Evolutionary conservation across 2,888 invertebrate genomes (phyloP), one percentile per base, ranked within the genome.

Genomic region (Aphidius colemani): DNA sequence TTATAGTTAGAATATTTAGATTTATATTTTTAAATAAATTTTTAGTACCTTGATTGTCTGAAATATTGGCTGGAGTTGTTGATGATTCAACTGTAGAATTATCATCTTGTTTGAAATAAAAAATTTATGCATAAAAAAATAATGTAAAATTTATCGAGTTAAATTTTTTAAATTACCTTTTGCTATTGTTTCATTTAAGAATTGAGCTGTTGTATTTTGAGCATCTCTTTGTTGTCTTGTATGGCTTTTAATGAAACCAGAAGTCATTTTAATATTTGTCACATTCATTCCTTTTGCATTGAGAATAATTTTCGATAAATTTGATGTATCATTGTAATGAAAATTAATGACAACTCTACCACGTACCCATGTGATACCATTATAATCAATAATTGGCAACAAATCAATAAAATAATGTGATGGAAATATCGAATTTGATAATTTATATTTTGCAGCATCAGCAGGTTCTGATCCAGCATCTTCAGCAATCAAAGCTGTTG

Each of bases 271-370:
- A 44, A 61, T 61, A 39, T 48, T 41, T 6, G 65, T 67, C 13
- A 74, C 66, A n/a, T 67, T 68, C 39, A 80, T 70, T 53, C 72
- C 70, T 61, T 68, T 73, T 5, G 75, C 74, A 61, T 74, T 76
- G 18, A 80, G 64, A 18, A 74, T 72, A 51, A 80, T 66, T 61
- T 72, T 67, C 10, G 48, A 63, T 53, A 78, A 66, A 10, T 61
- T 61, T 3, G 63, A 59, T 39, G 63, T 67, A 30, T 66, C 74
- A 65, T 71, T 74, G 45, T 77, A 68, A 6, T 46, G 64, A 63
- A 80, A 79, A 39, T 77, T 69, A 9, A 80, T 72, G 49, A 63
- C 39, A 4, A 76, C 71, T 9, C 62, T 72, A 7, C 79, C 80
- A 30, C 68, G 66, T 13, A 79, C 44, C 64, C 53, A 69, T 4